A percentile compares a stretch with the other conserved stretches of the same genome.
These are phyloP conservation scores for Brevipalpus yothersi DNA, from an alignment of 1,140 invertebrate genomes.

Conservation along the genomic window DNA sequence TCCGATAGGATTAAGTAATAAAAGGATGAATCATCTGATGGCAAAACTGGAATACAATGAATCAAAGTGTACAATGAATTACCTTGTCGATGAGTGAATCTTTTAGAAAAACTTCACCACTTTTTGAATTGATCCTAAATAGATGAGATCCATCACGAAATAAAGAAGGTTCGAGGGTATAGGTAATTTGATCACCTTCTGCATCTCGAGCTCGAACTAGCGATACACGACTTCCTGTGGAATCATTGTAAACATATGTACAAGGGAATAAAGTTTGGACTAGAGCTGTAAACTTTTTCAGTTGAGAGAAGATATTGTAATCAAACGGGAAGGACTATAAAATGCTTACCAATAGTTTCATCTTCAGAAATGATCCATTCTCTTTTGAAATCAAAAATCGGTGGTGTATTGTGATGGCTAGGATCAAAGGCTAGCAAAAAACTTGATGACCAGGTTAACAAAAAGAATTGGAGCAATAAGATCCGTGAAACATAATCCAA, in stretches of 20 bases:
- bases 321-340: background rate
- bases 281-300: background rate
- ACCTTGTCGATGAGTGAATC: conserved; percentile 37
- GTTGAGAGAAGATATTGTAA: background rate
- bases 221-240: background rate
- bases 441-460: no score
- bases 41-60: background rate
- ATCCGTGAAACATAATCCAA: no score
- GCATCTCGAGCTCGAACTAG: background rate
- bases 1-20: background rate
- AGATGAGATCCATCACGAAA: conserved; percentile 22
- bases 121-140: conserved; percentile 38
- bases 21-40: background rate
- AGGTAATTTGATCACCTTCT: conserved; percentile 32
- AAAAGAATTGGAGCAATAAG: no score
- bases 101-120: conserved; percentile 39
- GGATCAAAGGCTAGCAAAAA: conserved; percentile 4
- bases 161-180: conserved; percentile 31
- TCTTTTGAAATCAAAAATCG: conserved; percentile 25
- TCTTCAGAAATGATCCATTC: conserved; percentile 37
- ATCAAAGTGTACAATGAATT: conserved; percentile 15
- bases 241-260: background rate
- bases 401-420: conserved; percentile 21
- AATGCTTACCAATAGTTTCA: conserved; percentile 31
- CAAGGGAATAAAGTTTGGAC: background rate